Evolutionary conservation across 2,797 vertebrate species (phyloP).

Genomic region (Coreius guichenoti): DNA sequence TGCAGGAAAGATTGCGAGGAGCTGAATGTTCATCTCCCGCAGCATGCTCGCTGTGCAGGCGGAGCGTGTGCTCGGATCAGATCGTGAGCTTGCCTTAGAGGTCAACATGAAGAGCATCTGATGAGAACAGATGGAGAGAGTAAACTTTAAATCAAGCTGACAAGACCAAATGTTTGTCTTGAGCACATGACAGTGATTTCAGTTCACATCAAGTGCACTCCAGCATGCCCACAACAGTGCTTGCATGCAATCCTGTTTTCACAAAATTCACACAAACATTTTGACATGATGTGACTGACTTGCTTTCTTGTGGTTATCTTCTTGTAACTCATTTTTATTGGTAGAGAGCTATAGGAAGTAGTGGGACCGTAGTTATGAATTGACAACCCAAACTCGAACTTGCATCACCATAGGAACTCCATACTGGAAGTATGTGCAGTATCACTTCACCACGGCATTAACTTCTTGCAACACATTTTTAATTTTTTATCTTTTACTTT

Average conservation of each 20-base stretch:
- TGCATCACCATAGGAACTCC: background rate
- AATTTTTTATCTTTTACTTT: background rate
- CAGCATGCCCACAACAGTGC: conserved; percentile 55
- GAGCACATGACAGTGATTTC: conserved; percentile 70
- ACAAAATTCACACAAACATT: background rate
- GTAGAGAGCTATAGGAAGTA: background rate
- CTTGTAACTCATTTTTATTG: background rate
- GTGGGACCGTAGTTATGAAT: background rate
- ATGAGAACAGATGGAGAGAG: conserved; percentile 80
- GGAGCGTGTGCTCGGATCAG: background rate
- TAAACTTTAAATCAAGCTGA: conserved; percentile 70
- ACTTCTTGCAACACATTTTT: background rate
- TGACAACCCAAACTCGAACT: background rate
- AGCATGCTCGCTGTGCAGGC: conserved; percentile 14
- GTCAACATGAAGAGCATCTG: conserved; percentile 77
- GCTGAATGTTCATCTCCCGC: conserved; percentile 34
- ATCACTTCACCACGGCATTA: background rate
- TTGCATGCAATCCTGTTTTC: conserved; percentile 31
- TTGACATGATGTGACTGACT: background rate
- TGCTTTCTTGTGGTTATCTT: background rate
- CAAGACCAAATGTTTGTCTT: conserved; percentile 75
- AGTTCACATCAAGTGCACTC: conserved; percentile 71
- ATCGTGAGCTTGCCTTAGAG: conserved; percentile 57
- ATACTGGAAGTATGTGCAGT: background rate
- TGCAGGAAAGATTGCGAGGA: background rate